Base-by-base conservation (phyloP, 2,797 vertebrate species). In the Clarias platycephalus region DNA sequence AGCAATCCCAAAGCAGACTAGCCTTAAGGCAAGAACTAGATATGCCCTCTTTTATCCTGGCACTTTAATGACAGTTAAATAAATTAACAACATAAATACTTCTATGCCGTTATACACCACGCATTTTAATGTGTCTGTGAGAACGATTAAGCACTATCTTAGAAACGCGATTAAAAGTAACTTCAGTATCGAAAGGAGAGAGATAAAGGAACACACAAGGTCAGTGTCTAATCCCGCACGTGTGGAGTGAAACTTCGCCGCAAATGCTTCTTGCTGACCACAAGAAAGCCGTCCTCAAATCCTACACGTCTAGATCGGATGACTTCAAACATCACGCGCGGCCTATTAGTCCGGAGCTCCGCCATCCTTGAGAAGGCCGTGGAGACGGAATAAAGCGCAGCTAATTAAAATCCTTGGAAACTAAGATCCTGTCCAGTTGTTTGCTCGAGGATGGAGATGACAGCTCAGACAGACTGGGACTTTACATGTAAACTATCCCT, bases 251-350 rank as follows among this genome's bases (percentile, higher is more conserved):
- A 85, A 86, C 86, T 84, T 84, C 5, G 0, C 60, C 84, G 89
- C 88, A 78, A 87, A 91, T 90, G 87, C 86, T 88, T 90, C 86
- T 84, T n/a, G 34, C 83, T 60, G 18, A 68, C 91, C 91, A 91
- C 91, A 92, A 88, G 85, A 89, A 91, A 92, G 88, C 74, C 85
- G 34, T 76, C 83, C 81, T 75, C 77, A 86, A 28, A 53, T 68
- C 53, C 68, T 76, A 57, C 81, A 74, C 12, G 70, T 83, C 49
- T 83, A 58, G 85, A 85, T 87, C 79, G 80, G 87, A 84, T 86
- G 85, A 84, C 85, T 72, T 88, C 85, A 57, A 83, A 89, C 79
- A 81, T 72, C 71, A 77, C 37, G 75, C 62, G 66, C 44, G 60
- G 28, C 76, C 86, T 70, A 81, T 84, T 87, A 87, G 89, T 88